Evolutionary conservation across 2,888 invertebrate genomes (phyloP), one percentile per base, ranked within the genome.

Genomic region (Pammene fasciana): DNA sequence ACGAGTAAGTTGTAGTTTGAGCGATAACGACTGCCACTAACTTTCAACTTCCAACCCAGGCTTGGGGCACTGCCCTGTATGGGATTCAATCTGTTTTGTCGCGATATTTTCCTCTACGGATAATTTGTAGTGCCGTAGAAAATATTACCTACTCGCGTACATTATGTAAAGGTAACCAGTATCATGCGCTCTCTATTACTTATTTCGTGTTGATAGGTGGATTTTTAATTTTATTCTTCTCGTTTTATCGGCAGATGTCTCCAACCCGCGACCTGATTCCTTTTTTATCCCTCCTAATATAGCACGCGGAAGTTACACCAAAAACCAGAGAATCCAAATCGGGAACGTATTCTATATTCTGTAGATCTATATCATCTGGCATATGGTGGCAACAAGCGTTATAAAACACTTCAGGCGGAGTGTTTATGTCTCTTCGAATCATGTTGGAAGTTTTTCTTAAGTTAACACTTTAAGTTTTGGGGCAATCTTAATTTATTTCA

Each of bases 271-370:
- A 41, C 61, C 54, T 10, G 18, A 59, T 52, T 65, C 64, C 57
- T 68, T 65, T 57, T 68, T 65, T 65, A 65, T 65, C 71, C 72
- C 65, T 67, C 74, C 73, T 62, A 75, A 79, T 79, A 81, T 82
- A 82, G 78, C 57, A 78, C 71, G 71, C 80, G 82, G 82, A 82
- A 81, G 80, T 67, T 14, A 34, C 54, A 56, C 59, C 54, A 46
- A 45, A 65, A 68, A 64, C 43, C 36, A 16, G 45, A 11, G 50
- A 48, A 45, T 62, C 16, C 57, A 65, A 65, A 68, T 46, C n/a
- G 52, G 57, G 64, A 57, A 10, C 26, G 45, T 38, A 45, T 45
- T 45, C 50, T 59, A 43, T 18, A 65, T 26, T 26, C 26, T 26
- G 26, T 14, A 45, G 64, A 59, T 64, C 36, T 59, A 26, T 65